Evolutionary conservation across 2,113 vertebrate genomes (phyloP), one percentile per base, ranked within the genome.

Genomic region (Archilochus colubris): DNA sequence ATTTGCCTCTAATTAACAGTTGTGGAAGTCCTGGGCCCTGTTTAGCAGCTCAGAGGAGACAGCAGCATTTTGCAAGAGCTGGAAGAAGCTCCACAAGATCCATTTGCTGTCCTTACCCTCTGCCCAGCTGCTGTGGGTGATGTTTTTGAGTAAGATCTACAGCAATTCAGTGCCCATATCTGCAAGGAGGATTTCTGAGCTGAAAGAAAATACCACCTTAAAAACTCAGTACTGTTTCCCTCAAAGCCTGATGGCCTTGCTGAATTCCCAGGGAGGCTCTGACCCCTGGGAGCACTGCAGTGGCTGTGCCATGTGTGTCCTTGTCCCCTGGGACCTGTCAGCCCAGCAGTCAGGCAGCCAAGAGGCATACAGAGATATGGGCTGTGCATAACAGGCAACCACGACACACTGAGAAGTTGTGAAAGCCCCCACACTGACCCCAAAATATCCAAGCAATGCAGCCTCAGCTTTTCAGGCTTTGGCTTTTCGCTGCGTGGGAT

Each of bases 31-130:
- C 50, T 7, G 20, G 78, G 63, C 79, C 94, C 57, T 23, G 36
- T 82, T 79, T 12, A 92, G 92, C 63, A 82, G 69, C 90, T 86
- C 40, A 38, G 81, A 91, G 63, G 46, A 36, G 44, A 33, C 57
- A 78, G 63, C 14, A 31, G 14, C 53, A 8, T 72, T 88, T 61
- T 81, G 50, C 46, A 68, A 82, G 68, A 0, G 0, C 59, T 81
- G 55, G 55, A 76, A 66, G 73, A 68, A 77, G 14, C 24, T 24
- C 30, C 54, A 7, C 1, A 0, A 2, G 1, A 0, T 1, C 21
- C 1, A 1, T 33, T 33, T 5, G 0, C 23, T 17, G 7, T 38
- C 57, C 28, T 66, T 0, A 0, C 8, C n/a, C n/a, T 57, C 48
- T 50, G 19, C 48, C 51, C 22, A 24, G 38, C 33, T 2, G 1